Percentiles rank a stretch among this genome's conserved stretches.
These are phyloP conservation scores for Neosalanx taihuensis DNA, from an alignment of 2,797 vertebrate species.

Conservation along the genomic window DNA sequence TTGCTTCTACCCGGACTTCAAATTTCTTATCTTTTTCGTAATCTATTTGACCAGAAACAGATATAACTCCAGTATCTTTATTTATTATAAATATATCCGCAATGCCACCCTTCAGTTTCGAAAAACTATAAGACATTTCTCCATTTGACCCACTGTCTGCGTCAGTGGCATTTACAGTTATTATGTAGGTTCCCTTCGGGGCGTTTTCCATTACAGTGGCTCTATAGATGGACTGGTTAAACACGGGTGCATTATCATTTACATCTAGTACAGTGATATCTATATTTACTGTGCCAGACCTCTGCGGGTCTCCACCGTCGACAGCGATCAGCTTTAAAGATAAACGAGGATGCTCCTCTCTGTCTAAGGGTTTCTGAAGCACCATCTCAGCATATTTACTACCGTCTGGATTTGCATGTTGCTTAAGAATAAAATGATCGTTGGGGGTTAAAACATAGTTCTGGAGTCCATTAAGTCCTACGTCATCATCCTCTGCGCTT, in stretches of 20 bases:
- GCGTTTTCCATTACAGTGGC: constrained; percentile 45
- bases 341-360: constrained; percentile 33
- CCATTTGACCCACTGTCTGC: constrained; percentile 45
- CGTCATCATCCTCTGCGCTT: constrained; percentile 54
- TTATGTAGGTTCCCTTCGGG: constrained; percentile 32
- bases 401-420: constrained; percentile 46
- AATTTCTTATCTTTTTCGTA: constrained; percentile 70
- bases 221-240: constrained; percentile 54
- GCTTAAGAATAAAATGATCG: constrained; percentile 48
- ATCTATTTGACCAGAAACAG: constrained; percentile 59
- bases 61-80: constrained; percentile 55
- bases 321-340: constrained; percentile 43
- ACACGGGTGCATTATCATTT: constrained; percentile 56
- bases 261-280: constrained; percentile 42
- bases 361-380: constrained; percentile 45
- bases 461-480: constrained; percentile 45
- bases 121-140: constrained; percentile 66
- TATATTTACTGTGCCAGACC: constrained; percentile 53
- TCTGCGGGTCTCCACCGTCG: constrained; percentile 51
- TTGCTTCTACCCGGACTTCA: constrained; percentile 60
- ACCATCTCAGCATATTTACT: constrained; percentile 49
- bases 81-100: constrained; percentile 63
- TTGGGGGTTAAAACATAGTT: constrained; percentile 48
- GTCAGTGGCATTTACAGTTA: constrained; percentile 50
- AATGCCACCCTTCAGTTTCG: constrained; percentile 43